Evolutionary conservation across 2,888 invertebrate genomes (phyloP).

Genomic region (Auanema freiburgensis): DNA sequence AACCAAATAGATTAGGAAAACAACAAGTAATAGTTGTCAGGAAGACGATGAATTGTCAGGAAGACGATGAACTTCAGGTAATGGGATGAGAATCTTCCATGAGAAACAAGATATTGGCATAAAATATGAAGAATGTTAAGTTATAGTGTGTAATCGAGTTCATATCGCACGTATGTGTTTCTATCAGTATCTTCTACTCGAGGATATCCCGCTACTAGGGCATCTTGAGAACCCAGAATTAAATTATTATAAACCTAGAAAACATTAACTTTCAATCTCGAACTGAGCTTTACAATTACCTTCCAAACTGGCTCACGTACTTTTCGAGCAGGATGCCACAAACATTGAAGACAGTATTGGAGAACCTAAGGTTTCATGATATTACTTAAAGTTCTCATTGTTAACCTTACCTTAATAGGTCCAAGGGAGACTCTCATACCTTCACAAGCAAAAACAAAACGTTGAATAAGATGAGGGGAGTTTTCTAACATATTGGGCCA

Average conservation of each 20-base stretch:
- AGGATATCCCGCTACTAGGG: conserved; percentile 95
- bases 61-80: too few species aligned
- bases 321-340: conserved; percentile 98
- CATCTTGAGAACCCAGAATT: conserved; percentile 96
- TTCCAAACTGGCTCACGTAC: conserved; percentile 99
- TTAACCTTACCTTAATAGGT: conserved; percentile 77
- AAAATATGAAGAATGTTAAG: neutral
- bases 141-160: conserved; percentile 85
- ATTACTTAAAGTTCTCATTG: neutral
- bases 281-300: conserved; percentile 43
- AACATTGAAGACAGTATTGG: conserved; percentile 92
- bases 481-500: conserved; percentile 99
- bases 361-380: conserved; percentile 71
- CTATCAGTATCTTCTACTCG: conserved; percentile 91
- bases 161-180: conserved; percentile 88
- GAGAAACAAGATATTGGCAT: neutral
- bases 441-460: conserved; percentile 98
- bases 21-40: too few species aligned
- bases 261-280: neutral
- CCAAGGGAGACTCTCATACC: conserved; percentile 94
- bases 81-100: too few species aligned
- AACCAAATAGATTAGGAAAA: too few species aligned
- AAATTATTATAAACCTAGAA: conserved; percentile 81
- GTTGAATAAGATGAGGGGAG: conserved; percentile 97
- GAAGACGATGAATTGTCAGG: too few species aligned